These are phyloP conservation scores for Raphicerus campestris DNA, from an alignment of 2,113 vertebrate species.

Conservation along the genomic window DNA sequence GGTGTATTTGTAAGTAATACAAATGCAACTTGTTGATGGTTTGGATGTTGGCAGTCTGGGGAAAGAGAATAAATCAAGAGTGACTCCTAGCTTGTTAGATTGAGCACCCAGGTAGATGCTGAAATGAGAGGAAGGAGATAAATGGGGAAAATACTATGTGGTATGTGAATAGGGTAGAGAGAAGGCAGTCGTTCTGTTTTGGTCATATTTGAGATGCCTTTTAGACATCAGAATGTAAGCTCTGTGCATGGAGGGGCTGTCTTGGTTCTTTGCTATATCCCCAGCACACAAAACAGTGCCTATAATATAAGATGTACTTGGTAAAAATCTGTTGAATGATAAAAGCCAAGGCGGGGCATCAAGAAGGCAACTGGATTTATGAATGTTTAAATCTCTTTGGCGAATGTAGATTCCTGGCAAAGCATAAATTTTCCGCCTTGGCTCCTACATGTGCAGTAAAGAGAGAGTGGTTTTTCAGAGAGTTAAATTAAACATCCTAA, in stretches of 20 bases:
- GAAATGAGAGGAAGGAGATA: not conserved
- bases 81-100: not conserved
- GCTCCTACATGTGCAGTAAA: slow-evolving; percentile 22
- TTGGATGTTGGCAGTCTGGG: not conserved
- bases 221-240: not conserved
- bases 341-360: not conserved
- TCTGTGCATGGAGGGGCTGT: not conserved
- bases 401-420: slow-evolving; percentile 37
- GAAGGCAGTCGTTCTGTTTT: not conserved
- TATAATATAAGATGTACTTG: not conserved
- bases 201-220: not conserved
- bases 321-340: slow-evolving; percentile 17
- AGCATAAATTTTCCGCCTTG: slow-evolving; percentile 47
- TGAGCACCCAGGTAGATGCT: not conserved
- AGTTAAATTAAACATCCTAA: slow-evolving; percentile 44
- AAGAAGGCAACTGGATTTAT: slow-evolving; percentile 44
- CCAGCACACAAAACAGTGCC: not conserved
- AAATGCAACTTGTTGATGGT: not conserved
- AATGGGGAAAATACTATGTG: not conserved
- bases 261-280: not conserved
- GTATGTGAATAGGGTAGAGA: not conserved
- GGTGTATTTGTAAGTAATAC: not conserved
- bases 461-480: slow-evolving; percentile 13
- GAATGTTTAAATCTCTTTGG: slow-evolving; percentile 53
- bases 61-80: not conserved